Base-by-base conservation (phyloP, 2,113 vertebrate species). In the Labrus mixtus region DNA sequence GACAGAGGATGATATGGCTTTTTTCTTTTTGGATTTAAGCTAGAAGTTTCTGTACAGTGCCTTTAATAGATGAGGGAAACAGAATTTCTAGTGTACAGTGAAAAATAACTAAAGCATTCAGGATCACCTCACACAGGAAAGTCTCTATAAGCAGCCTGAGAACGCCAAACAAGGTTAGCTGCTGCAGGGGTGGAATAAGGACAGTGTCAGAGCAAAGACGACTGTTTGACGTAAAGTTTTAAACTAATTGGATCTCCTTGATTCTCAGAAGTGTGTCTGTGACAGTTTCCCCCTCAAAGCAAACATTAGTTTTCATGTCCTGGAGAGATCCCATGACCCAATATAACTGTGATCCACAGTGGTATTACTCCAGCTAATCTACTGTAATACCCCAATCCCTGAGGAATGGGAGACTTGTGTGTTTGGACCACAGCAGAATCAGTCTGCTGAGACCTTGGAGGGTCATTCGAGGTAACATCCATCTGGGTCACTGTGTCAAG, bases 231-330 rank as follows among this genome's bases (percentile, higher is more conserved):
- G 72, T 69, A 58, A 70, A 81, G 85, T 53, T 78, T 83, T 88
- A 64, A 62, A 65, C 73, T 91, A 91, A 93, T 93, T 89, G 88
- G 89, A 92, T 92, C 90, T 70, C 1, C 17, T 69, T 82, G 74
- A 84, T 89, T 91, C 88, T 79, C 63, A 61, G 77, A 86, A 86
- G 78, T 86, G 78, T 66, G 68, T 82, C 79, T 83, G 80, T 75
- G 76, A 73, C 78, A 51, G 81, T 82, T 51, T 76, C 71, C 45
- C 70, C 76, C 85, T 63, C 55, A 73, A 78, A 76, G 72, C 82
- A 86, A 87, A 87, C 82, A 61, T 65, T 62, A 54, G 73, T 80
- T 77, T 81, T 74, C 69, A 56, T 77, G 81, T 91, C 86, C 90
- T 61, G 61, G 69, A 78, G 46, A 33, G 71, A 89, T 82, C 90